phyloP scores from a whole-genome alignment of 2,113 vertebrate species.

The Mesocricetus auratus region DNA sequence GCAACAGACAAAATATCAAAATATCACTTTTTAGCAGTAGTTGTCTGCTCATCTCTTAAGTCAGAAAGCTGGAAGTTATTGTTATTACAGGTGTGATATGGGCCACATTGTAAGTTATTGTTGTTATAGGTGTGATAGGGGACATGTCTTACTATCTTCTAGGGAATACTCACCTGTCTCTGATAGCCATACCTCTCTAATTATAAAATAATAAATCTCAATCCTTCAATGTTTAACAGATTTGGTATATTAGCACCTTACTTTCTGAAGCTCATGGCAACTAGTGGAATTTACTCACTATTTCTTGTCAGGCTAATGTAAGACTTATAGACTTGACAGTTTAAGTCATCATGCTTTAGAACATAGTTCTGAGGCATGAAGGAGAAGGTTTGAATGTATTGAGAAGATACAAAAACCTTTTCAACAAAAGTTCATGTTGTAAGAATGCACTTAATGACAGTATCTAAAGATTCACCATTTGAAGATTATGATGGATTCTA shows the following conservation, averaged over 20 bases:
- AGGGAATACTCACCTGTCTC: background rate
- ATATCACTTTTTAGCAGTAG: background rate
- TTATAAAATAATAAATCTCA: background rate
- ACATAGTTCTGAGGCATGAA: background rate
- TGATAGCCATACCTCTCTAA: background rate
- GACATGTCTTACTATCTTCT: background rate
- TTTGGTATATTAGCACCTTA: background rate
- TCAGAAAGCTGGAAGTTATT: background rate
- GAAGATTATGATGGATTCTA: background rate
- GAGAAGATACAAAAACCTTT: background rate
- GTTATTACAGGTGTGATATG: background rate
- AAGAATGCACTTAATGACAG: background rate
- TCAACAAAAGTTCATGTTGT: background rate
- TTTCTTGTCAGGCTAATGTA: background rate
- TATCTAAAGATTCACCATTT: background rate
- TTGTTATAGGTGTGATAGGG: background rate
- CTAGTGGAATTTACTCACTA: accelerated
- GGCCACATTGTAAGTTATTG: background rate
- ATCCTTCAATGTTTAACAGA: background rate
- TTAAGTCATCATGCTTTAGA: background rate
- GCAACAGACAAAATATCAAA: background rate
- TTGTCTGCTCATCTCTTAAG: accelerated
- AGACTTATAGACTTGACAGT: background rate
- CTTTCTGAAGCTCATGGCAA: background rate
- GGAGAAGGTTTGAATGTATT: background rate